These are phyloP conservation scores for Pseudomyrmex sp. DNA, from an alignment of 1,140 invertebrate genomes.

Conservation along the genomic window DNA sequence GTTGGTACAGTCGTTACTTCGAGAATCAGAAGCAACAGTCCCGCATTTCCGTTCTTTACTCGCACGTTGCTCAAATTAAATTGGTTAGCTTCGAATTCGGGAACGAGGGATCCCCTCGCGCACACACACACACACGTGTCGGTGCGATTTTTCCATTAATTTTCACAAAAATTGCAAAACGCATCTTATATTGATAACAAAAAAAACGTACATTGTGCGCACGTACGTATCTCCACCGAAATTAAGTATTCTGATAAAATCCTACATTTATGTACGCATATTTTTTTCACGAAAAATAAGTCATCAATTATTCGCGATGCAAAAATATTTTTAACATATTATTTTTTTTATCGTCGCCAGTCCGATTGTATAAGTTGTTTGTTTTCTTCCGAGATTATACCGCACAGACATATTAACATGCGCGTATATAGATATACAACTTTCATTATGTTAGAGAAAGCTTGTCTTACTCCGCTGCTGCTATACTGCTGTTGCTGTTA, in stretches of 20 bases:
- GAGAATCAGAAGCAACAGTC: slow-evolving; percentile 35
- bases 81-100: neutral
- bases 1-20: slow-evolving; percentile 11
- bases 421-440: neutral
- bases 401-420: neutral
- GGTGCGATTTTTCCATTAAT: neutral
- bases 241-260: no score
- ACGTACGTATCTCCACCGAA: no score
- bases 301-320: no score
- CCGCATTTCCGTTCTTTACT: slow-evolving; percentile 34
- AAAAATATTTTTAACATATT: neutral
- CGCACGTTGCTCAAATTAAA: slow-evolving; percentile 45
- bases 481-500: slow-evolving; percentile 22
- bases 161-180: neutral
- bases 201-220: no score
- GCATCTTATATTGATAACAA: no score
- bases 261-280: no score
- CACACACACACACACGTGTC: no score
- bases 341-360: neutral
- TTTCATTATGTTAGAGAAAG: slow-evolving; percentile 22
- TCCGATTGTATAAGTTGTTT: slow-evolving; percentile 18
- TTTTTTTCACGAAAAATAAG: no score
- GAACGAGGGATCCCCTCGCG: no score
- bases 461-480: slow-evolving; percentile 32
- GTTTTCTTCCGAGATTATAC: slow-evolving; percentile 26